These are phyloP conservation scores for Excalfactoria chinensis DNA, from an alignment of 2,113 vertebrate genomes.

Conservation along the genomic window DNA sequence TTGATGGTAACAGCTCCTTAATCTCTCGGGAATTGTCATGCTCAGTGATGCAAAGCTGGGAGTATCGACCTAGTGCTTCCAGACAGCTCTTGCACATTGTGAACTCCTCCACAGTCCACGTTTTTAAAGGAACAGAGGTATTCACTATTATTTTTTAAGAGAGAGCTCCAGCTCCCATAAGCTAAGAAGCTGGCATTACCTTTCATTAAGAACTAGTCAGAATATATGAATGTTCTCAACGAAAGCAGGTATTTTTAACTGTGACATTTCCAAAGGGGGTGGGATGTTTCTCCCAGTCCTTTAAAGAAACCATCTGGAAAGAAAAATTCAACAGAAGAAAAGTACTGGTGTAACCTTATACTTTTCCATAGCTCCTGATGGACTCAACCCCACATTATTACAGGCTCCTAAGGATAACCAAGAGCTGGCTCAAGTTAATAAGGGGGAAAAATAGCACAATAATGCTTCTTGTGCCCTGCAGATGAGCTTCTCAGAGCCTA, in stretches of 20 bases:
- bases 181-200: not conserved
- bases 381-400: not conserved
- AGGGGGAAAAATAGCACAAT: not conserved
- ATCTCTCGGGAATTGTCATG: not conserved
- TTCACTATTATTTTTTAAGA: not conserved
- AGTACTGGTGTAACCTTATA: not conserved
- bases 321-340: not conserved
- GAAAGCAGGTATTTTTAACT: not conserved
- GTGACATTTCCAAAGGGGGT: not conserved
- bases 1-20: constrained; percentile 23
- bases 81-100: not conserved
- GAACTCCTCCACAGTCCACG: not conserved
- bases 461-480: not conserved
- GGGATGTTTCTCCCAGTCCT: not conserved
- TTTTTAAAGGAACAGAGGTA: not conserved
- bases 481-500: not conserved
- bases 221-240: not conserved
- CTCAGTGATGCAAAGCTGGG: not conserved
- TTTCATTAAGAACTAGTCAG: constrained; percentile 4
- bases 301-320: not conserved
- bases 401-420: not conserved
- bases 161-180: not conserved
- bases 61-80: not conserved
- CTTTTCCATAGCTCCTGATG: not conserved
- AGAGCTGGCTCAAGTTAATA: not conserved